Evolutionary conservation across 2,888 invertebrate genomes (phyloP), one percentile per base, ranked within the genome.

Genomic region (Ceriagrion tenellum): DNA sequence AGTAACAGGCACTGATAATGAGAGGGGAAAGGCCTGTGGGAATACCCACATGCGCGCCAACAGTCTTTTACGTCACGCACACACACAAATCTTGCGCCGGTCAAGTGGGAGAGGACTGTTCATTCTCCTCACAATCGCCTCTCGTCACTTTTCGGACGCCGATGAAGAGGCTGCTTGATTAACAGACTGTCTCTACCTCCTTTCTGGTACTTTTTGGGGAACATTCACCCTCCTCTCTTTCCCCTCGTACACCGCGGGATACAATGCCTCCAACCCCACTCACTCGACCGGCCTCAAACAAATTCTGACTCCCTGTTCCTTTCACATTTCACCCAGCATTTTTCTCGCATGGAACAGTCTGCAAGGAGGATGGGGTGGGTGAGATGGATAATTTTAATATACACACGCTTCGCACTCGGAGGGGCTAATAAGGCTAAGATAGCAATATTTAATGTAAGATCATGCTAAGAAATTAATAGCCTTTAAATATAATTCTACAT

Each of bases 81-180:
- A 47, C 69, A 69, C 69, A 69, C 26, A 35, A 30, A 81, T 81
- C 81, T 35, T 35, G 81, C n/a, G 69, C 69, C 69, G 4, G 16
- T n/a, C 6, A 13, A 35, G 81, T 4, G 35, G 35, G 35, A 13
- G 26, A 8, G 26, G 35, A 12, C 81, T 35, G n/a, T 35, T 35
- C 81, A 3, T 13, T 35, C 30, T 1, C 69, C 81, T n/a, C 35
- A 18, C 30, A 18, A 6, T 35, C 35, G 30, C 16, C 81, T 26
- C 81, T 35, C 81, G 35, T 81, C 81, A 81, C 30, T 35, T 81
- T 81, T 81, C 30, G 81, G 81, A 81, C 59, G 81, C 35, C 81
- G 81, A 81, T 81, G 81, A 81, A 81, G 35, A 81, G 81, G 18
- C 81, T n/a, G 4, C 81, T 81, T 81, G 81, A 81, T 81, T 81